phyloP scores from a whole-genome alignment of 1,140 invertebrate species.

The Dinoponera quadriceps region DNA sequence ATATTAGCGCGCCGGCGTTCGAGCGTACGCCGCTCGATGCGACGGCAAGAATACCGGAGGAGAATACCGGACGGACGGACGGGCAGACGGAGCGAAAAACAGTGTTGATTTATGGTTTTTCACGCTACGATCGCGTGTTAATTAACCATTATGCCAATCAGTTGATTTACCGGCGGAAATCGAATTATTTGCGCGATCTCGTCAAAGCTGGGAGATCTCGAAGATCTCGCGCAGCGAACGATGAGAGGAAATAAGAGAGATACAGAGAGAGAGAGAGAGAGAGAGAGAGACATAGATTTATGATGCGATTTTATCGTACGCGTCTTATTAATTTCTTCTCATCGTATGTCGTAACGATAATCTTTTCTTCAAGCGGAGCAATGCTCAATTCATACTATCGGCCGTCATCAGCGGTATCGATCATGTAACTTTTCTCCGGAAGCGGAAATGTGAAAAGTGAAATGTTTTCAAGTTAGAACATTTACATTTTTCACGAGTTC shows the following conservation, averaged over 20 bases:
- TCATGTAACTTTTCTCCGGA: no score
- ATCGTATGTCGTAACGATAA: no score
- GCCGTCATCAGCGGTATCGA: no score
- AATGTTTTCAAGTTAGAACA: no score
- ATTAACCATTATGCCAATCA: conserved; percentile 45
- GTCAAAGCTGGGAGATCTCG: neutral
- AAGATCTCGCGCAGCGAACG: neutral
- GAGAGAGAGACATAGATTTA: neutral
- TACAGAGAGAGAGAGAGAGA: neutral
- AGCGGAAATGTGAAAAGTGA: no score
- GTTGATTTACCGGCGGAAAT: conserved; percentile 8
- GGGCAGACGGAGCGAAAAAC: conserved; percentile 1
- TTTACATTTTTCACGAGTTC: no score
- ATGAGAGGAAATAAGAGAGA: neutral
- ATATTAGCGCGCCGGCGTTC: conserved; percentile 44
- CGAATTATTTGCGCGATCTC: conserved; percentile 12
- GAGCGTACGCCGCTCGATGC: conserved; percentile 5
- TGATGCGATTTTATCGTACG: no score
- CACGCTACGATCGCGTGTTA: conserved; percentile 10
- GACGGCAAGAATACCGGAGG: neutral
- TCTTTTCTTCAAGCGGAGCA: no score
- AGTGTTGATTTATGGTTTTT: conserved; percentile 39
- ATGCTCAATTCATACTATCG: no score
- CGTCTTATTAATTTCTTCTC: no score
- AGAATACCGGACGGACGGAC: neutral